A percentile compares a stretch with the other conserved stretches of the same genome.
Conservation (phyloP, 2,797 vertebrate species). For the Enteromius anoplus region DNA sequence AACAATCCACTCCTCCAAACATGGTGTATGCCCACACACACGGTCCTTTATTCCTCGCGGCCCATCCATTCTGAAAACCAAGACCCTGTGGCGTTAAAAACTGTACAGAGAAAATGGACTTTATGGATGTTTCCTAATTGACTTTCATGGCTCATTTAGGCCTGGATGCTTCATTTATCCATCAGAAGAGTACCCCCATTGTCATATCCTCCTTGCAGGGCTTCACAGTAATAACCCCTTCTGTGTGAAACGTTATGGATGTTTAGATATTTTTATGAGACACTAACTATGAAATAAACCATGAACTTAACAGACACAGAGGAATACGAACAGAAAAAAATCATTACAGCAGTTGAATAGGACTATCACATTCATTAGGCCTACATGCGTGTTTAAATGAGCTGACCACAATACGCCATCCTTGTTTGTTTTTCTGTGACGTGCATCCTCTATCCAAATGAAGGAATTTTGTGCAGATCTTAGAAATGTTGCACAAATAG, state of each 20-base stretch:
- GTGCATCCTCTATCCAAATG: background rate
- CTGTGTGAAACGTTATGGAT: constrained; percentile 40
- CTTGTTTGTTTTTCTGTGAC: background rate
- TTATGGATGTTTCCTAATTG: constrained; percentile 53
- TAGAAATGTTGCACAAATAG: background rate
- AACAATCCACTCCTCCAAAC: constrained; percentile 43
- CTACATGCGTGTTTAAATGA: background rate
- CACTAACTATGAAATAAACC: constrained; percentile 33
- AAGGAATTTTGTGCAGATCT: background rate
- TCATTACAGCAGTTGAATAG: background rate
- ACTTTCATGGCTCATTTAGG: constrained; percentile 56
- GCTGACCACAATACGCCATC: background rate
- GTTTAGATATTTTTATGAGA: constrained; percentile 30
- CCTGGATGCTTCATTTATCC: constrained; percentile 43
- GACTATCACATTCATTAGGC: background rate
- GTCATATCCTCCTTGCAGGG: constrained; percentile 34
- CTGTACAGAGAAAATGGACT: constrained; percentile 44
- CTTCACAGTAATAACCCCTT: constrained; percentile 18
- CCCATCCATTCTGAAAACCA: constrained; percentile 39
- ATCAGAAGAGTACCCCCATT: constrained; percentile 42
- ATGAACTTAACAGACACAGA: constrained; percentile 17
- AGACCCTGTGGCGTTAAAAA: constrained; percentile 24
- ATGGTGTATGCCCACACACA: background rate
- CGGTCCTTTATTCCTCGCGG: constrained; percentile 4
- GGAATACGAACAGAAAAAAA: background rate